Conservation (phyloP, 2,797 vertebrate species). For the Leptatherina wallacei region DNA sequence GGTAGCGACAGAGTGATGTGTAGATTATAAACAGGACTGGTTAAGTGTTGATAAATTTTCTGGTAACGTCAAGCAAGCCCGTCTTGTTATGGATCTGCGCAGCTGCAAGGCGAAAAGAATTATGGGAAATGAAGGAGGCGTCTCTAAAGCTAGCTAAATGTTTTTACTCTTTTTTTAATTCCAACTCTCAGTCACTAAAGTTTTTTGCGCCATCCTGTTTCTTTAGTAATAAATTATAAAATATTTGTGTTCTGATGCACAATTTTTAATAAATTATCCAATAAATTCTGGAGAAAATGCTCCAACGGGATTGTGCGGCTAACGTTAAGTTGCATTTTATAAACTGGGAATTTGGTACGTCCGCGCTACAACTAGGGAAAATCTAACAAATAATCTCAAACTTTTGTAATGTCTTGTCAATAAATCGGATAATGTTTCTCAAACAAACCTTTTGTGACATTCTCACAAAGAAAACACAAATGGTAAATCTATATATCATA, state of each 20-base stretch:
- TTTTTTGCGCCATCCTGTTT: not conserved
- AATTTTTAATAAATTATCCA: too few species aligned
- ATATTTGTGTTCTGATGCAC: too few species aligned
- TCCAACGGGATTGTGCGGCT: not conserved
- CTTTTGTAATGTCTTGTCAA: not conserved
- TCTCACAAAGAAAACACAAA: not conserved
- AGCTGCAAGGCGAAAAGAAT: slow-evolving; percentile 35
- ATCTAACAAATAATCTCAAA: not conserved
- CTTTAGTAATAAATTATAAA: too few species aligned
- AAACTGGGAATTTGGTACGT: not conserved
- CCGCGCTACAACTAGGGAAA: not conserved
- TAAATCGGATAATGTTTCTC: not conserved
- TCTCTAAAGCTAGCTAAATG: not conserved
- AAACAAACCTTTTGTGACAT: not conserved
- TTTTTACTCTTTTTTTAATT: not conserved
- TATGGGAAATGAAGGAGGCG: slow-evolving; percentile 49
- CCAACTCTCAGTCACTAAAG: not conserved
- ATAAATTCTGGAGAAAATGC: too few species aligned
- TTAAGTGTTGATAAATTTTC: slow-evolving; percentile 1
- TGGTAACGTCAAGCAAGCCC: slow-evolving; percentile 40
- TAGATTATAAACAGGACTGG: not conserved
- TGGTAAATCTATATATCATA: not conserved
- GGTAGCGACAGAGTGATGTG: slow-evolving; percentile 20
- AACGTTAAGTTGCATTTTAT: not conserved
- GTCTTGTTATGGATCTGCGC: not conserved